Evolutionary conservation across 2,888 invertebrate genomes (phyloP), one percentile per base, ranked within the genome.

Genomic region (Papilio demoleus): DNA sequence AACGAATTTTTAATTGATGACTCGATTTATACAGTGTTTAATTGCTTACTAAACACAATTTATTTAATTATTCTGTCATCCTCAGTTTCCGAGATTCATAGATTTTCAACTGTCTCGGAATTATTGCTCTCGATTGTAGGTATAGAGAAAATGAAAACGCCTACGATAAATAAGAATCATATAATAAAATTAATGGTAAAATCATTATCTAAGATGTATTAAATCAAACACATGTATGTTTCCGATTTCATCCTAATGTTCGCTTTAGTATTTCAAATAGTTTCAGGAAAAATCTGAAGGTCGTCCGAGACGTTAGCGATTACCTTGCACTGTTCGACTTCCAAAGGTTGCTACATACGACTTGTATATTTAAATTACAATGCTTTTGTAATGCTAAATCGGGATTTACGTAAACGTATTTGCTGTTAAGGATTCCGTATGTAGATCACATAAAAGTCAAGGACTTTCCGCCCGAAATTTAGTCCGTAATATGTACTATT

Each of bases 311-410:
- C 78, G 86, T 84, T 81, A 81, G 79, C 81, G 79, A 75, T 83
- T 79, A 79, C 88, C 87, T 88, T 88, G 88, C 80, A 81, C 83
- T 83, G 81, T 84, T 79, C 79, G 81, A 83, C 84, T 80, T 81
- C 78, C 84, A 83, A 81, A 87, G 86, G 86, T 78, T 80, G 81
- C 80, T 84, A 81, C 80, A 79, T 75, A 79, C 75, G 79, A 76
- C 79, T 79, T 82, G 27, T 65, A 38, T 76, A 81, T 88, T 86
- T 86, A 82, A 86, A 88, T 88, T 78, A 87, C 86, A 88, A 87
- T 84, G 76, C 81, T 77, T 84, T 83, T 83, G 81, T 83, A 72
- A 85, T 84, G 82, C 77, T 77, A 82, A 84, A 79, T 53, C 56
- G 45, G 36, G 74, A 71, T 76, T 70, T 74, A 82, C 74, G 77